These are phyloP conservation scores for Ammodytes dubius DNA, from an alignment of 2,113 vertebrate species.

Conservation along the genomic window DNA sequence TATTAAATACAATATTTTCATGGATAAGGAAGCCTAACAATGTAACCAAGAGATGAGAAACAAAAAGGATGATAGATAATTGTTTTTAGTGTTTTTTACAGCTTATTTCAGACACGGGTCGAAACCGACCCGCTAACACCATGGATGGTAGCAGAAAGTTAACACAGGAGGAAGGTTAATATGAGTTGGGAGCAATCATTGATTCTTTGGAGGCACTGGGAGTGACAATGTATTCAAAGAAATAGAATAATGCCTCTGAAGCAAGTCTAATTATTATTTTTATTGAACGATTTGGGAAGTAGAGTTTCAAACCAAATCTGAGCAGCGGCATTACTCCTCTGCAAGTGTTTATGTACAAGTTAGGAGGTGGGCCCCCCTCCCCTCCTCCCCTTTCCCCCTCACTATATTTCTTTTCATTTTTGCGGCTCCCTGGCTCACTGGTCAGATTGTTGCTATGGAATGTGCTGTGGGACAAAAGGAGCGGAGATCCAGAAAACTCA, in stretches of 20 bases:
- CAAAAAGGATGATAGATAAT: too few relatives aligned
- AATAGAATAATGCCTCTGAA: neutral
- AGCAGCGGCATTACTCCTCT: conserved; percentile 26
- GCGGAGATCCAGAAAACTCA: conserved; percentile 78
- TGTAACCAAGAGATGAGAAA: too few relatives aligned
- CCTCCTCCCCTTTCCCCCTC: neutral
- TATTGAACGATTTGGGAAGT: neutral
- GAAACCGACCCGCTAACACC: too few relatives aligned
- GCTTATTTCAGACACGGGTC: too few relatives aligned
- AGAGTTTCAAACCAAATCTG: neutral
- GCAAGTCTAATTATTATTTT: neutral
- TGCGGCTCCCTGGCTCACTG: conserved; percentile 65
- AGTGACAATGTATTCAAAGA: neutral
- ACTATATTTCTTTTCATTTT: conserved; percentile 72
- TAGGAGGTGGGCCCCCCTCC: conserved; percentile 37
- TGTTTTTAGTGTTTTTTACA: too few relatives aligned
- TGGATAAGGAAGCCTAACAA: too few relatives aligned
- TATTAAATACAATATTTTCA: too few relatives aligned
- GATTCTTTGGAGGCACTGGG: neutral
- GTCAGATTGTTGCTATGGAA: conserved; percentile 79
- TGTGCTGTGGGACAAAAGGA: conserved; percentile 81
- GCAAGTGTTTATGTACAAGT: conserved; percentile 34
- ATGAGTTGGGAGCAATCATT: neutral
- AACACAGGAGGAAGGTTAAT: too few relatives aligned
- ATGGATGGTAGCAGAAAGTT: too few relatives aligned